A percentile compares a stretch with the other conserved stretches of the same genome.
phyloP scores from a whole-genome alignment of 2,797 vertebrate species.

The Allobates femoralis region DNA sequence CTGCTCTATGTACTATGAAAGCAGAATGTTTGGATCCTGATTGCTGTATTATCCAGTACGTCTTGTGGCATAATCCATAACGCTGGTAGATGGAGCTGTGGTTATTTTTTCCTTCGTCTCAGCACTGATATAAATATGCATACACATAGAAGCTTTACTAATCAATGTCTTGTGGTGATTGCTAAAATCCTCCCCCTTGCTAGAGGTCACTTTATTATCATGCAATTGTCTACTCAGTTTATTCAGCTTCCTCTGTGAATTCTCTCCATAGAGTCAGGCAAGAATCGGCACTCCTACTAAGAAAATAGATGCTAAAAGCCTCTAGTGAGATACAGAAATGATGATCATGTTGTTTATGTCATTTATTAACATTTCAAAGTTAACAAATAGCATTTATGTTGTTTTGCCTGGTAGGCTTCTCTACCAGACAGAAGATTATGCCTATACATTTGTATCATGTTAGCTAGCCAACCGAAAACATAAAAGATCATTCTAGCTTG shows the following conservation, averaged over 20 bases:
- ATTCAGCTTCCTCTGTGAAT: slow-evolving; percentile 41
- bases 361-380: slow-evolving; percentile 2
- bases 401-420: background rate
- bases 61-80: slow-evolving; percentile 11
- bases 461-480: no score
- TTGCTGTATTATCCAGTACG: background rate
- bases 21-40: background rate
- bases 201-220: slow-evolving; percentile 60
- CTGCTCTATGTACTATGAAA: background rate
- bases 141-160: slow-evolving; percentile 50
- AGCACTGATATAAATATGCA: slow-evolving; percentile 52
- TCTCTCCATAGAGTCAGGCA: slow-evolving; percentile 21
- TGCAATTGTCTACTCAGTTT: slow-evolving; percentile 41
- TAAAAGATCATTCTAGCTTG: no score
- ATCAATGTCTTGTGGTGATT: slow-evolving; percentile 59
- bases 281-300: background rate
- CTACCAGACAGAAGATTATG: background rate
- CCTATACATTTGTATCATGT: no score
- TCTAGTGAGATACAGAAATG: background rate
- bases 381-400: background rate
- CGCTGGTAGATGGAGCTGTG: slow-evolving; percentile 52
- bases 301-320: slow-evolving; percentile 6
- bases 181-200: slow-evolving; percentile 53
- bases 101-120: slow-evolving; percentile 35
- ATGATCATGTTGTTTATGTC: background rate